These are phyloP conservation scores for Malurus cyaneus DNA, from an alignment of 2,113 vertebrate genomes.

Conservation along the genomic window DNA sequence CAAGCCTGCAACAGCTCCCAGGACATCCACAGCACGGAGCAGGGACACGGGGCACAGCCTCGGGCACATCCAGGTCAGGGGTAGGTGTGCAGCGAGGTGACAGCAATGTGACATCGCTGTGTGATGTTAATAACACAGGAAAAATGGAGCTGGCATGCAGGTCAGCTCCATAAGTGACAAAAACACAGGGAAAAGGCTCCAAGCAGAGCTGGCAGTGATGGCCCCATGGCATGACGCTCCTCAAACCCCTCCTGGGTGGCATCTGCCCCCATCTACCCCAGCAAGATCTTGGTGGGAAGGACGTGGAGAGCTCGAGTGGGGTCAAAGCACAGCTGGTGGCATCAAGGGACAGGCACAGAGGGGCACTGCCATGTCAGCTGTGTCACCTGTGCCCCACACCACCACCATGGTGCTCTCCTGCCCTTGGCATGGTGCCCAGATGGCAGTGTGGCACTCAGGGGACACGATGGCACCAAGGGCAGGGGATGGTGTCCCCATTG, in stretches of 20 bases:
- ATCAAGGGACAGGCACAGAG: not conserved
- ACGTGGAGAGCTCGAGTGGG: rapidly evolving
- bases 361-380: rapidly evolving
- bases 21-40: not conserved
- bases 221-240: not conserved
- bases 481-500: not conserved
- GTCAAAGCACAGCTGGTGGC: not conserved
- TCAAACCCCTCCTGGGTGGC: not conserved
- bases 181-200: constrained; percentile 8
- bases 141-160: not conserved
- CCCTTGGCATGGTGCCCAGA: rapidly evolving
- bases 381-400: not conserved
- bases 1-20: not conserved
- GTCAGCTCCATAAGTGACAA: constrained; percentile 50
- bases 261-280: rapidly evolving
- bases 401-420: not conserved
- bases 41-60: not conserved
- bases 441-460: rapidly evolving
- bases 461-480: not conserved
- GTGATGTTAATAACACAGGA: not conserved
- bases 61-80: not conserved
- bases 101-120: not conserved
- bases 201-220: not conserved
- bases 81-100: not conserved
- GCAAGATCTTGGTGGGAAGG: rapidly evolving